These are phyloP conservation scores for Acanthosoma haemorrhoidale DNA, from an alignment of 2,888 invertebrate genomes.

Conservation along the genomic window DNA sequence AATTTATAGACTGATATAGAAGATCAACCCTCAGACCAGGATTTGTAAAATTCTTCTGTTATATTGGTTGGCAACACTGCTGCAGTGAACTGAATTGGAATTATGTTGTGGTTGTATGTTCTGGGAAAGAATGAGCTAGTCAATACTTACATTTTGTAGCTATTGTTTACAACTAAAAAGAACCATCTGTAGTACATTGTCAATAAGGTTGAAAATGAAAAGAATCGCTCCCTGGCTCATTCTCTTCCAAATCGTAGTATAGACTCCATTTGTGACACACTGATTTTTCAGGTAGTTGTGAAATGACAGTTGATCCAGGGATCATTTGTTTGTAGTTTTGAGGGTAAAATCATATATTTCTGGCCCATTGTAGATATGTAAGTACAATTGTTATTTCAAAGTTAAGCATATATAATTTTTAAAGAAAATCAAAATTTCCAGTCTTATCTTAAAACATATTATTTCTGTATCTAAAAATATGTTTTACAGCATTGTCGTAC, in stretches of 20 bases:
- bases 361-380: background rate
- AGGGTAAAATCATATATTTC: slow-evolving; percentile 8
- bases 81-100: background rate
- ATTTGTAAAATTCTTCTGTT: background rate
- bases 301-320: background rate
- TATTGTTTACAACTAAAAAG: no score
- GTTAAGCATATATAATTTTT: background rate
- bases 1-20: no score
- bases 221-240: no score
- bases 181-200: background rate
- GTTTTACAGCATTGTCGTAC: no score
- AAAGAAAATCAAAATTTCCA: slow-evolving; percentile 5
- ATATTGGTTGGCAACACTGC: slow-evolving; percentile 18
- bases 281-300: slow-evolving; percentile 8
- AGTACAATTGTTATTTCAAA: background rate
- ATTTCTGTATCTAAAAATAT: no score
- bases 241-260: background rate
- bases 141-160: background rate
- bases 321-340: slow-evolving; percentile 4
- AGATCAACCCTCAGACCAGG: no score
- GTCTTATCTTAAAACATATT: no score
- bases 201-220: no score
- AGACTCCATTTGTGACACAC: slow-evolving; percentile 2
- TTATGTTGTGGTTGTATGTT: background rate
- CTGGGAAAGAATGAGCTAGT: background rate